Evolutionary conservation across 2,113 vertebrate species (phyloP).

Genomic region (Scomber japonicus): DNA sequence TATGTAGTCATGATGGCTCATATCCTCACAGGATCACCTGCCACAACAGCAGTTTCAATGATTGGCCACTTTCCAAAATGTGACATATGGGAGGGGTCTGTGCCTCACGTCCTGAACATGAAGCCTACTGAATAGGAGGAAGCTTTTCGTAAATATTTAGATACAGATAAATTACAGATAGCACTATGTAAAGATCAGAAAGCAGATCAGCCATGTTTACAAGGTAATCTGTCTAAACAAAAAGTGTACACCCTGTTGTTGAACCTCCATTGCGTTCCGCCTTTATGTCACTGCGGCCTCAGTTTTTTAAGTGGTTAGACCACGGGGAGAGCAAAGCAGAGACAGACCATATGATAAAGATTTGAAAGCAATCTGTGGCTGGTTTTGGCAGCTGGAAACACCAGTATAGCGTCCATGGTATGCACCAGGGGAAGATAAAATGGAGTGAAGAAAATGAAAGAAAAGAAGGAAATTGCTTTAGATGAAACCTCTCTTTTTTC

Average conservation of each 20-base stretch:
- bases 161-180: slow-evolving; percentile 44
- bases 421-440: slow-evolving; percentile 55
- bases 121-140: slow-evolving; percentile 65
- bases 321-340: slow-evolving; percentile 31
- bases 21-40: slow-evolving; percentile 35
- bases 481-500: slow-evolving; percentile 51
- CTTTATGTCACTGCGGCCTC: slow-evolving; percentile 27
- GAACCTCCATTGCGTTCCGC: slow-evolving; percentile 26
- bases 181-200: slow-evolving; percentile 45
- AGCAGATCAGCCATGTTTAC: slow-evolving; percentile 32
- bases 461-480: slow-evolving; percentile 52
- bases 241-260: slow-evolving; percentile 8
- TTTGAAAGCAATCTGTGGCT: slow-evolving; percentile 72
- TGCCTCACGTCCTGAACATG: slow-evolving; percentile 25
- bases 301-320: slow-evolving; percentile 44
- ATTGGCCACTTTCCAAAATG: slow-evolving; percentile 39
- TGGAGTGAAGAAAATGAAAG: slow-evolving; percentile 52
- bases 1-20: not conserved
- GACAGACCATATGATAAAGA: slow-evolving; percentile 65
- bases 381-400: slow-evolving; percentile 67
- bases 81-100: slow-evolving; percentile 30
- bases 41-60: slow-evolving; percentile 28
- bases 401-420: slow-evolving; percentile 51
- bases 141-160: slow-evolving; percentile 69
- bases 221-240: slow-evolving; percentile 34